phyloP scores from a whole-genome alignment of 2,888 invertebrate species.

The Cyclophora punctaria region DNA sequence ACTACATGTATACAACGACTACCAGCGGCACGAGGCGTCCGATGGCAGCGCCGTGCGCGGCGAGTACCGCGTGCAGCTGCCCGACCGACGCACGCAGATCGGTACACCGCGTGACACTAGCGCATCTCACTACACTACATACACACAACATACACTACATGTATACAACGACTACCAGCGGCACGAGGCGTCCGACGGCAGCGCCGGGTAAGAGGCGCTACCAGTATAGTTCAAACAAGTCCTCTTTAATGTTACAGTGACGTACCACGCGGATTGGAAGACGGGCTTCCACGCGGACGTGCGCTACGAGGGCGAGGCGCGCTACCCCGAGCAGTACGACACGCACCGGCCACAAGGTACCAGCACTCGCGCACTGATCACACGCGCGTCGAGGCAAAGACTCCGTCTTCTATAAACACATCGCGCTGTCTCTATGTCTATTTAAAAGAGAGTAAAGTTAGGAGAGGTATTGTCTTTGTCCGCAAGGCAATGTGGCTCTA shows the following conservation, averaged over 20 bases:
- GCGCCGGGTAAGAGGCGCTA: constrained; percentile 51
- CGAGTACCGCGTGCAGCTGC: no score
- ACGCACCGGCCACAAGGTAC: constrained; percentile 34
- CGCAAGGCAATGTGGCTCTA: no score
- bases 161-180: constrained; percentile 79
- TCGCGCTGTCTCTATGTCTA: no score
- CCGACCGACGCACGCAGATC: no score
- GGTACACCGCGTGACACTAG: no score
- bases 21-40: constrained; percentile 80
- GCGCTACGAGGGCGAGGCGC: constrained; percentile 81
- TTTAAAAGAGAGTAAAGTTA: no score
- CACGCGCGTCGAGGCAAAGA: no score
- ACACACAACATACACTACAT: constrained; percentile 57
- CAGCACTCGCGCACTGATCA: no score
- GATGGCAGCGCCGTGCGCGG: constrained; percentile 78
- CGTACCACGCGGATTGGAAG: constrained; percentile 86
- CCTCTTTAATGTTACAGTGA: constrained; percentile 63
- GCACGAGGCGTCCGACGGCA: constrained; percentile 82
- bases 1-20: constrained; percentile 80
- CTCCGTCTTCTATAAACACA: no score
- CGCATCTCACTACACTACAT: constrained; percentile 28
- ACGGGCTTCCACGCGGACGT: constrained; percentile 88
- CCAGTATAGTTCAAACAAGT: no score
- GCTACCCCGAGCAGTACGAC: constrained; percentile 73
- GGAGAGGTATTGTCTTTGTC: no score